Conservation (phyloP, 2,888 invertebrate species). For the Rhamphomyia laevipes region DNA sequence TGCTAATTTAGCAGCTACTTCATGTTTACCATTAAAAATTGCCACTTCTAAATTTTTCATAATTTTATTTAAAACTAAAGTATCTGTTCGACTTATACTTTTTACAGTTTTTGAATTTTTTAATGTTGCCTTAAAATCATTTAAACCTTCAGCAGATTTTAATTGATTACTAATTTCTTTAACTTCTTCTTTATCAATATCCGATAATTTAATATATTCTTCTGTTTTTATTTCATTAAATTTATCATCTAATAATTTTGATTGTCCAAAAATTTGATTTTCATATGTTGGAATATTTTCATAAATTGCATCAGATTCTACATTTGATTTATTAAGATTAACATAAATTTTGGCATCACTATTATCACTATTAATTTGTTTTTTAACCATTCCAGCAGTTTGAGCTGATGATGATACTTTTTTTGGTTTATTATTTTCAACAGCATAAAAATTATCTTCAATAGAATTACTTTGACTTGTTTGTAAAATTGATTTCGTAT, state of each 20-base stretch:
- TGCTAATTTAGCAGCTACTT: conserved; percentile 62
- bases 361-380: conserved; percentile 13
- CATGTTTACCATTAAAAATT: conserved; percentile 64
- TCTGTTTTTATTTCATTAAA: conserved; percentile 10
- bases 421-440: conserved; percentile 23
- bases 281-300: conserved; percentile 35
- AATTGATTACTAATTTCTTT: conserved; percentile 16
- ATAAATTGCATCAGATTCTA: conserved; percentile 28
- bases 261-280: not conserved
- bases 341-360: not conserved
- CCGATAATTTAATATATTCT: conserved; percentile 8
- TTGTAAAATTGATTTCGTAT: not conserved
- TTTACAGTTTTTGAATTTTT: conserved; percentile 3
- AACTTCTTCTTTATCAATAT: conserved; percentile 9
- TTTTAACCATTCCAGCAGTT: conserved; percentile 42
- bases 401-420: conserved; percentile 49
- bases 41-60: conserved; percentile 62
- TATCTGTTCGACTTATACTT: conserved; percentile 38
- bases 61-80: conserved; percentile 49
- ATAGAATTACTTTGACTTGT: not conserved
- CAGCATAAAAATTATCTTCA: not conserved
- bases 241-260: not conserved
- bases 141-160: conserved; percentile 15
- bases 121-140: conserved; percentile 15
- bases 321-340: not conserved